A percentile compares a stretch with the other conserved stretches of the same genome.
These are phyloP conservation scores for Elaeidobius kamerunicus DNA, from an alignment of 2,888 invertebrate genomes.

Conservation along the genomic window DNA sequence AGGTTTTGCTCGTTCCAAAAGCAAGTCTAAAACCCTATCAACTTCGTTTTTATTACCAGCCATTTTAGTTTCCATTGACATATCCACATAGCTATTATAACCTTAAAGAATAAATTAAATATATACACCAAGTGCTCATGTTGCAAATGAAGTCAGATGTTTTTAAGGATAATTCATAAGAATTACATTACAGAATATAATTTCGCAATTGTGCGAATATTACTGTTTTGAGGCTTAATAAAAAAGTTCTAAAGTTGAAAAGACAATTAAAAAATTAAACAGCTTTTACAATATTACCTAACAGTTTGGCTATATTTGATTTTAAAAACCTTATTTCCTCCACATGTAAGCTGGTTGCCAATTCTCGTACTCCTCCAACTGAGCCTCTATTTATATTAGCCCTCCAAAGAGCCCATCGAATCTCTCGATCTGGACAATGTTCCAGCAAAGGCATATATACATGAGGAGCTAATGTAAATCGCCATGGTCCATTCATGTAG, in stretches of 20 bases:
- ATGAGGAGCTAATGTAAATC: slow-evolving; percentile 69
- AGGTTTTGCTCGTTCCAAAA: slow-evolving; percentile 67
- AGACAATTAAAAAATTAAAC: no score
- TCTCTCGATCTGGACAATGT: slow-evolving; percentile 74
- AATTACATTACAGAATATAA: no score
- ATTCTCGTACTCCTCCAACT: slow-evolving; percentile 57
- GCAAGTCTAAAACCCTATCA: slow-evolving; percentile 62
- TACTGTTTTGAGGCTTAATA: no score
- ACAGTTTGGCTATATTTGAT: slow-evolving; percentile 65
- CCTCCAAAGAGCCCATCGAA: slow-evolving; percentile 84
- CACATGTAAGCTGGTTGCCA: slow-evolving; percentile 70
- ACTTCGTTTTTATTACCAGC: slow-evolving; percentile 63
- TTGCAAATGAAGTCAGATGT: no score
- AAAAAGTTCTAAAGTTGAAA: no score
- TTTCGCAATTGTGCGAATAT: no score
- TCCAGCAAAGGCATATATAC: slow-evolving; percentile 75
- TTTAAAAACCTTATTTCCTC: slow-evolving; percentile 74
- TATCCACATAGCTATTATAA: slow-evolving; percentile 73
- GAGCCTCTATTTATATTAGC: slow-evolving; percentile 72
- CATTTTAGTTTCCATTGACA: slow-evolving; percentile 95
- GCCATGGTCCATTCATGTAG: slow-evolving; percentile 76
- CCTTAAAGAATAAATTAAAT: no score
- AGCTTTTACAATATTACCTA: slow-evolving; percentile 47
- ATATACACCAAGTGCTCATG: no score
- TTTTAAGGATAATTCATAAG: no score